Evolutionary conservation across 2,888 invertebrate genomes (phyloP).

Genomic region (Phasia obesa): DNA sequence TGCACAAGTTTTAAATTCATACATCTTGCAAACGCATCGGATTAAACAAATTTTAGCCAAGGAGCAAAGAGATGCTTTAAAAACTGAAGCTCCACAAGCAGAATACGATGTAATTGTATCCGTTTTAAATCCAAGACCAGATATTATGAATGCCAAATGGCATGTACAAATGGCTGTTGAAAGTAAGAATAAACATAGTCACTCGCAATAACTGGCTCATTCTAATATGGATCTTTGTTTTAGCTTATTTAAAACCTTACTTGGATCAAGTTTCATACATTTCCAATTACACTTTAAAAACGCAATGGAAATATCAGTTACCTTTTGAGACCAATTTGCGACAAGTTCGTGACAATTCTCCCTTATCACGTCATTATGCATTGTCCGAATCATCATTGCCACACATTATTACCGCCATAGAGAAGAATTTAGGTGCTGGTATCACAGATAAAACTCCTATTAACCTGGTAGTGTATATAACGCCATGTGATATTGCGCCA

Average conservation of each 20-base stretch:
- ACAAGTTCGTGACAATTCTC: constrained; percentile 84
- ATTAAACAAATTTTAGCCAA: constrained; percentile 79
- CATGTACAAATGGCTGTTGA: constrained; percentile 87
- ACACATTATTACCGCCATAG: constrained; percentile 92
- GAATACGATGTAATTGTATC: constrained; percentile 92
- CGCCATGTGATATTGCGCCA: constrained; percentile 89
- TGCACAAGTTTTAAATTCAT: constrained; percentile 82
- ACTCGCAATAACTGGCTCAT: not conserved
- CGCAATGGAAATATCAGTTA: constrained; percentile 93
- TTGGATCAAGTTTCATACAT: constrained; percentile 87
- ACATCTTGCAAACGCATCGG: constrained; percentile 80
- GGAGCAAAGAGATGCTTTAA: constrained; percentile 82
- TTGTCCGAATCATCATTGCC: constrained; percentile 89
- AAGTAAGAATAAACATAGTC: constrained; percentile 81
- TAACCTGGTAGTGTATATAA: constrained; percentile 92
- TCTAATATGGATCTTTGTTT: constrained; percentile 73
- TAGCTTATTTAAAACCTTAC: constrained; percentile 91
- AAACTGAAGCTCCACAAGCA: constrained; percentile 84
- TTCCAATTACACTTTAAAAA: constrained; percentile 91
- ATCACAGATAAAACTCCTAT: constrained; percentile 91
- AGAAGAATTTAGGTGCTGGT: constrained; percentile 92
- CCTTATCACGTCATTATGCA: constrained; percentile 85
- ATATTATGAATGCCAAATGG: constrained; percentile 86
- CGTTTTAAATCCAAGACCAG: constrained; percentile 92
- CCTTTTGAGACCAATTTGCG: constrained; percentile 89